phyloP scores from a whole-genome alignment of 2,797 vertebrate species.

The Chaetodon trifasciatus region DNA sequence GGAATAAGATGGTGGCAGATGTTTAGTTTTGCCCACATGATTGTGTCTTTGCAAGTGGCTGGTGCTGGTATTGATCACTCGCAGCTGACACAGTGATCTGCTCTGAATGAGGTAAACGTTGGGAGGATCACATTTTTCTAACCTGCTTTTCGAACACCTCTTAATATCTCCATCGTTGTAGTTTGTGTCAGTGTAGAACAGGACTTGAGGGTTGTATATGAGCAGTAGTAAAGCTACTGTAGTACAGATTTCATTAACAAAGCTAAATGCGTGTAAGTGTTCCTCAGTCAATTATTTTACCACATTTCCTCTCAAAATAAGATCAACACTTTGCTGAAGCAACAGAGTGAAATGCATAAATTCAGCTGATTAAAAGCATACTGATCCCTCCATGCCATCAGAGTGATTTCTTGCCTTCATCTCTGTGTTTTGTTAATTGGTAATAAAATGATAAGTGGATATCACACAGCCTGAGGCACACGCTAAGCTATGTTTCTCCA shows the following conservation, averaged over 20 bases:
- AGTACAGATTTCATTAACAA: slow-evolving; percentile 11
- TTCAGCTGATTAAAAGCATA: slow-evolving; percentile 62
- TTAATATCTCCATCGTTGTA: slow-evolving; percentile 7
- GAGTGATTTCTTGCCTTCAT: slow-evolving; percentile 57
- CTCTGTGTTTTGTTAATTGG: slow-evolving; percentile 73
- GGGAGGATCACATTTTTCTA: slow-evolving; percentile 52
- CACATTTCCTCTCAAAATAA: slow-evolving; percentile 35
- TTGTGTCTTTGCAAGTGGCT: slow-evolving; percentile 62
- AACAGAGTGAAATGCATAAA: slow-evolving; percentile 65
- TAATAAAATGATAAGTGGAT: slow-evolving; percentile 76
- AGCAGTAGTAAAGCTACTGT: not conserved
- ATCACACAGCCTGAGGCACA: slow-evolving; percentile 63
- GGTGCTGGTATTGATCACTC: slow-evolving; percentile 74
- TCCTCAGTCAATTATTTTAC: slow-evolving; percentile 13
- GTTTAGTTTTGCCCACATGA: slow-evolving; percentile 74
- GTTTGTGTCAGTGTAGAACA: slow-evolving; percentile 16
- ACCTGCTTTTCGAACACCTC: slow-evolving; percentile 49
- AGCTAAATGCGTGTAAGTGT: slow-evolving; percentile 26
- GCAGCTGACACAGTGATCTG: slow-evolving; percentile 42
- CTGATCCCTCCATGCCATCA: slow-evolving; percentile 40
- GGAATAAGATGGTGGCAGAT: slow-evolving; percentile 69
- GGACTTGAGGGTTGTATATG: not conserved
- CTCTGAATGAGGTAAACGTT: slow-evolving; percentile 56
- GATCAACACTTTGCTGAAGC: slow-evolving; percentile 49
- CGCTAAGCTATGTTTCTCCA: slow-evolving; percentile 34